Conservation (phyloP, 2,113 vertebrate species). For the Litocranius walleri region DNA sequence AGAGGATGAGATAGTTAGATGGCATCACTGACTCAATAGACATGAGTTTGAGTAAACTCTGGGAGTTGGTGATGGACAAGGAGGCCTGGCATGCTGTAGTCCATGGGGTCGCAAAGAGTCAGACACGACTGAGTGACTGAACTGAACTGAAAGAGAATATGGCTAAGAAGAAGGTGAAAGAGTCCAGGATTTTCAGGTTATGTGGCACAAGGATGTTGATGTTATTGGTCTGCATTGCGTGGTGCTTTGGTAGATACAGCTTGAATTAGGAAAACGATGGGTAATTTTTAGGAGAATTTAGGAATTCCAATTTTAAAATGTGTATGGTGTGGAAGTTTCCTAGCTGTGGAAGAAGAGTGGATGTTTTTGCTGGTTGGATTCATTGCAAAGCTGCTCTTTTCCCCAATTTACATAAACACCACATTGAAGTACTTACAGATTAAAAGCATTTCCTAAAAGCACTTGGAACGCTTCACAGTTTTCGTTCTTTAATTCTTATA, state of each 20-base stretch:
- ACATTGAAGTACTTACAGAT: constrained; percentile 37
- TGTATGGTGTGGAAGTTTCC: background rate
- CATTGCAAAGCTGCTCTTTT: constrained; percentile 53
- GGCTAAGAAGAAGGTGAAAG: background rate
- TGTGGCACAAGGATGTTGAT: background rate
- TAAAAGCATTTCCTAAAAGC: constrained; percentile 49
- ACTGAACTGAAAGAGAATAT: background rate
- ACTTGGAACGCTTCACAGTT: constrained; percentile 54
- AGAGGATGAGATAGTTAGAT: background rate
- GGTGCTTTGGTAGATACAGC: background rate
- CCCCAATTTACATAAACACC: constrained; percentile 27
- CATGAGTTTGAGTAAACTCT: background rate
- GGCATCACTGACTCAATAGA: background rate
- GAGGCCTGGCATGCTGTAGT: background rate
- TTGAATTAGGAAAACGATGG: background rate
- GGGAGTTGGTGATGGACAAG: background rate
- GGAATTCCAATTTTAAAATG: constrained; percentile 1
- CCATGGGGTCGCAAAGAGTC: background rate
- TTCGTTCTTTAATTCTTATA: constrained; percentile 42
- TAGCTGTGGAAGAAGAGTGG: background rate
- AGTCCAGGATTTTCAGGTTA: background rate
- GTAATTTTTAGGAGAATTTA: background rate
- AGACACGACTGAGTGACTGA: background rate
- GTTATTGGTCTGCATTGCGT: background rate
- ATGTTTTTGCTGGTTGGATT: constrained; percentile 45